Base-by-base conservation (phyloP, 2,113 vertebrate species). In the Heterocephalus glaber region DNA sequence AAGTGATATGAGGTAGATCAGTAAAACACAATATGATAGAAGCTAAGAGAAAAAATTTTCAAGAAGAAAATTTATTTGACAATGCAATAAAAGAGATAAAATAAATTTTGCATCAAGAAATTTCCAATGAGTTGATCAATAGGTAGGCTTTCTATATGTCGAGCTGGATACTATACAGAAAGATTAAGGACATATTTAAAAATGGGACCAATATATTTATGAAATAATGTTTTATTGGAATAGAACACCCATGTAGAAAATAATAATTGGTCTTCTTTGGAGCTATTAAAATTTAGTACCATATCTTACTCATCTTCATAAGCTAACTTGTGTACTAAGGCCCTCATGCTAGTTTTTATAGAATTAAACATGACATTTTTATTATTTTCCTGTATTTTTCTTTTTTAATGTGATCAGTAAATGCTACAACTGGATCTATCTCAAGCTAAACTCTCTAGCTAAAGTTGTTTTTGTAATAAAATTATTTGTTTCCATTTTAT, bases 51-150 rank as follows among this genome's bases (percentile, higher is more conserved):
- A 58, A 12, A 88, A 56, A 95, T 44, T 35, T 70, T 52, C 54
- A 60, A 91, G 77, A 72, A 86, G 3, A 91, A 89, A 96, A 63
- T 70, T 16, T 12, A 76, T 63, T 81, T 92, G 74, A 74, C 5
- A 80, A 70, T 79, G 4, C 20, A 83, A 3, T 52, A 26, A 49
- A 68, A 93, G 4, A 89, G 6, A 47, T 68, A 54, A 91, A n/a
- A 52, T 52, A 3, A 83, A 38, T 35, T 35, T 86, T 2, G 13
- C 33, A 38, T 2, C 68, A 28, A 79, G 72, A 94, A 95, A 87
- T 92, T 2, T 24, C 3, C 4, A 89, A 5, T 60, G 26, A 89
- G 80, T 74, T 85, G 72, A 49, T 60, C 47, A 89, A 81, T 54
- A 28, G n/a, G 3, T 60, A 76, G n/a, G 66, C 70, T 60, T 41